phyloP scores from a whole-genome alignment of 2,888 invertebrate species.

The Subacronicta megacephala region DNA sequence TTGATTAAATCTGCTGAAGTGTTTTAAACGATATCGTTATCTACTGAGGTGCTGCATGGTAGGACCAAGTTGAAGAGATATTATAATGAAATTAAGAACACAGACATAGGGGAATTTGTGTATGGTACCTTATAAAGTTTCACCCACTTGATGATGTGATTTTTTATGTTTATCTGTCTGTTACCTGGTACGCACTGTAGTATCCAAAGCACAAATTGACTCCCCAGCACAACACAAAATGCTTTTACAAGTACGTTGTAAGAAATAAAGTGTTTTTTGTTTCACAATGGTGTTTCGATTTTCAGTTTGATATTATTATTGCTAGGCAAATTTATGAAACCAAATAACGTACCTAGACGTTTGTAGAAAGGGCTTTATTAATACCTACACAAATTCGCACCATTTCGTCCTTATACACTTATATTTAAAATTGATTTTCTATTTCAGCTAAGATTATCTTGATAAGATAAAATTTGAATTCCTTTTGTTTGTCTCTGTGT shows the following conservation, averaged over 20 bases:
- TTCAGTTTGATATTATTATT: conserved; percentile 28
- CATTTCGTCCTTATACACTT: conserved; percentile 62
- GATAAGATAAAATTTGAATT: conserved; percentile 35
- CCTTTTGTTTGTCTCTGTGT: conserved; percentile 37
- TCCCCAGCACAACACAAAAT: conserved; percentile 58
- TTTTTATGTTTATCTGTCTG: conserved; percentile 73
- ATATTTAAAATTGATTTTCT: conserved; percentile 47
- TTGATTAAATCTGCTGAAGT: conserved; percentile 39
- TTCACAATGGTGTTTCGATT: conserved; percentile 42
- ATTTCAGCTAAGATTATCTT: conserved; percentile 34
- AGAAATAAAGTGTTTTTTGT: conserved; percentile 32
- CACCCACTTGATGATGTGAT: conserved; percentile 84
- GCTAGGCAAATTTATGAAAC: conserved; percentile 40
- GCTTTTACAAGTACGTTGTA: conserved; percentile 51
- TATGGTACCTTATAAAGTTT: conserved; percentile 90
- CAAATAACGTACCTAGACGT: conserved; percentile 37
- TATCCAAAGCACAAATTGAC: conserved; percentile 63
- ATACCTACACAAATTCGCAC: conserved; percentile 89
- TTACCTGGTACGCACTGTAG: conserved; percentile 81
- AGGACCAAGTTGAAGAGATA: conserved; percentile 69
- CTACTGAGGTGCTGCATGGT: conserved; percentile 81
- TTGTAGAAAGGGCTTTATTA: conserved; percentile 76
- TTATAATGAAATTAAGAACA: conserved; percentile 59
- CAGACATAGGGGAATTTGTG: conserved; percentile 87
- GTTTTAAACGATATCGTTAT: conserved; percentile 56